phyloP scores from a whole-genome alignment of 2,888 invertebrate genomes.

The Cenopis cana region DNA sequence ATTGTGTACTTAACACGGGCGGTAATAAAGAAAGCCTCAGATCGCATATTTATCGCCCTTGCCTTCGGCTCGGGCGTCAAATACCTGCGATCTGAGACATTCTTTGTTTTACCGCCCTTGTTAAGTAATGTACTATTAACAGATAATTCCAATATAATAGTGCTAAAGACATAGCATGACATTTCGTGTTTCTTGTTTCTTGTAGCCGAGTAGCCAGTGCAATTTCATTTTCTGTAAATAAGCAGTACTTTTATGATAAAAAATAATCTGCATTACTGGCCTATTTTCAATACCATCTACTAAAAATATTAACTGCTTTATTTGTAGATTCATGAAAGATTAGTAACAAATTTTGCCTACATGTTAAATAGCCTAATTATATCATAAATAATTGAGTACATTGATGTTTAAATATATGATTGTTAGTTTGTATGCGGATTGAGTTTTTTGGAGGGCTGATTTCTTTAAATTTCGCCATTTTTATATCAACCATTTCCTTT shows the following conservation, averaged over 20 bases:
- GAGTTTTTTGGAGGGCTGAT: slow-evolving; percentile 6
- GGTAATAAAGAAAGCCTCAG: too few species aligned
- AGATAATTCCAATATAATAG: background rate
- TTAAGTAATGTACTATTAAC: too few species aligned
- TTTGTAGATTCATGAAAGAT: background rate
- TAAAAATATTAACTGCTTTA: background rate
- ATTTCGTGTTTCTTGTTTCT: too few species aligned
- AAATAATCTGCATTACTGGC: background rate
- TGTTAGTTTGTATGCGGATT: slow-evolving; percentile 20
- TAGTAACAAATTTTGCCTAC: slow-evolving; percentile 10
- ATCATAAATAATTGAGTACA: background rate
- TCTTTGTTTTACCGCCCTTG: too few species aligned
- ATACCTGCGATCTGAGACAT: too few species aligned
- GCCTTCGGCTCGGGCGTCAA: too few species aligned
- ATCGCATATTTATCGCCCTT: too few species aligned
- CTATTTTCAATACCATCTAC: background rate
- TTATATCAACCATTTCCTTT: too few species aligned
- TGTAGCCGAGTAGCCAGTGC: background rate
- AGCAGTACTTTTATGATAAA: background rate
- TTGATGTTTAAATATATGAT: slow-evolving; percentile 23
- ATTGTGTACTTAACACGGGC: too few species aligned
- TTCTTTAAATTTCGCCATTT: background rate
- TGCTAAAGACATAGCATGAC: too few species aligned
- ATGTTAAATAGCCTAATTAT: slow-evolving; percentile 22
- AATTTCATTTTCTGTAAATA: background rate